Percentiles rank a stretch among this genome's conserved stretches.
Evolutionary conservation across 2,113 vertebrate species (phyloP).

Genomic region (Bolborhynchus lineola): DNA sequence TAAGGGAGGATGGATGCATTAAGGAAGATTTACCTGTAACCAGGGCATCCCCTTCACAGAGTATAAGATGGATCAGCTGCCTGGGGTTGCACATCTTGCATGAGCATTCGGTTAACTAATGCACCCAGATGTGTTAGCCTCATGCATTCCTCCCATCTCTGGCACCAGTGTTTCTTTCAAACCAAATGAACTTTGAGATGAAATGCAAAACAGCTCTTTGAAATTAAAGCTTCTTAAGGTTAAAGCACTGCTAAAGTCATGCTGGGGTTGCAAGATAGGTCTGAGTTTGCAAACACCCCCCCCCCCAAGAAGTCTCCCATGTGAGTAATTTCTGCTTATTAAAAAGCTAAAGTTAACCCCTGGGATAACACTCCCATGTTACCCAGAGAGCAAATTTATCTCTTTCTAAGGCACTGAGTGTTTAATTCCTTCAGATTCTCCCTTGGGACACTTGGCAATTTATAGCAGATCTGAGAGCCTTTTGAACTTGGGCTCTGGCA

Average conservation of each 20-base stretch:
- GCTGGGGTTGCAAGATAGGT: neutral
- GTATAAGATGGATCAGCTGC: neutral
- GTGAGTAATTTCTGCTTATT: neutral
- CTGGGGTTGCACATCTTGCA: neutral
- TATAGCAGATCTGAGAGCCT: neutral
- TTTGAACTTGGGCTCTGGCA: neutral
- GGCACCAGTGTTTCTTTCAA: neutral
- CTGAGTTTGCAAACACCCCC: neutral
- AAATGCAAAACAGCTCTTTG: neutral
- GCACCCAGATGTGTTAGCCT: accelerated
- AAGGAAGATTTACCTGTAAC: too few relatives aligned
- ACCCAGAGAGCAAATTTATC: neutral
- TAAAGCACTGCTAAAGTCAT: neutral
- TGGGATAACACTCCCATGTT: neutral
- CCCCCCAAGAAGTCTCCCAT: neutral
- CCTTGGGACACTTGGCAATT: neutral
- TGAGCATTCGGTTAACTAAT: neutral
- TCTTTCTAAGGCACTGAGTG: neutral
- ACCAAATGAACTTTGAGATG: neutral
- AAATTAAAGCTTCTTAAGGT: neutral
- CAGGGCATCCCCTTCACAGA: neutral
- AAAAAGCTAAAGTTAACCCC: neutral
- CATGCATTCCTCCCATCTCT: neutral
- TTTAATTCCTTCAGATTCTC: neutral
- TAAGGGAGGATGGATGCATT: accelerated